Base-by-base conservation (phyloP, 2,888 invertebrate species). In the Pyrgus malvae region DNA sequence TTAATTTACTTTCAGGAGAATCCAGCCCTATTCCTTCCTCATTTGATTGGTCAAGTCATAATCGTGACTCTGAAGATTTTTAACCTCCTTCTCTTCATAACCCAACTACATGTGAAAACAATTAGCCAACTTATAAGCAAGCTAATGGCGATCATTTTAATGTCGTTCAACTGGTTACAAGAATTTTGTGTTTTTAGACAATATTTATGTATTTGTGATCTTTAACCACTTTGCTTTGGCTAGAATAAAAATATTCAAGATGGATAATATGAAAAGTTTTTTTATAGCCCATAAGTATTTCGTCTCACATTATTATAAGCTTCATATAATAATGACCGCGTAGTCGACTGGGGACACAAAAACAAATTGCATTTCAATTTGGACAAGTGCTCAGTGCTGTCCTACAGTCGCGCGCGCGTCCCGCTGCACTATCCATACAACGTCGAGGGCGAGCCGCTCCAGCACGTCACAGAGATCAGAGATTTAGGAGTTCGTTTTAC, bases 141-240 rank as follows among this genome's bases (percentile, higher is more conserved):
- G 50, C 21, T 80, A 1, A 69, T 70, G 0, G 67, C 74, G 0
- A 69, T 86, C 4, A 14, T 72, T 3, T 29, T 86, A 21, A 76
- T 85, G 75, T 57, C 65, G 3, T 86, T 86, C 55, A 85, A 83
- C 60, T 84, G 82, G 82, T 62, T 78, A 3, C 86, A 86, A 68
- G 86, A 83, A 58, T 85, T 86, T 61, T 86, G 86, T 61, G 84
- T 82, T 2, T 86, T 86, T 55, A 67, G 79, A 48, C 70, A 78
- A 59, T 72, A 66, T 59, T 60, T 86, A 19, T 85, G 83, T 60
- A 67, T 84, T 56, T 85, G 85, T 65, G 85, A 86, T 63, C 71
- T 86, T 59, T 85, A 56, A 76, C n/a, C n/a, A n/a, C n/a, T n/a
- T n/a, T 31, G 7, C 16, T 2, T 21, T 21, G 19, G 2, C 9